These are phyloP conservation scores for Macrophya annulata DNA, from an alignment of 2,888 invertebrate genomes.

Conservation along the genomic window DNA sequence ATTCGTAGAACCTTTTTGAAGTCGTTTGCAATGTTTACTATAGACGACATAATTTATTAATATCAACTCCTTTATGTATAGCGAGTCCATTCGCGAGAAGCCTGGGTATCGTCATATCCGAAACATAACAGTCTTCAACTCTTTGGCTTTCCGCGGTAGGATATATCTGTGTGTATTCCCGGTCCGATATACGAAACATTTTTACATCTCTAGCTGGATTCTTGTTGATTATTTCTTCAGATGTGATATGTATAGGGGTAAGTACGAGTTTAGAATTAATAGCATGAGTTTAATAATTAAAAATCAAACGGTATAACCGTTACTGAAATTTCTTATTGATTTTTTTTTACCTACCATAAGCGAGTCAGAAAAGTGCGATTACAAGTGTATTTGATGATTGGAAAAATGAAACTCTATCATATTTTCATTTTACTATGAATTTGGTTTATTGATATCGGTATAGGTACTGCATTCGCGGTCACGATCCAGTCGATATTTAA, in stretches of 20 bases:
- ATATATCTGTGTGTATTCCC: background rate
- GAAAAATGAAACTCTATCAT: background rate
- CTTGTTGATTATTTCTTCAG: conserved; percentile 11
- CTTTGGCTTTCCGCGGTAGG: background rate
- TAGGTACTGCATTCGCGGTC: conserved; percentile 20
- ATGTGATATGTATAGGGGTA: background rate
- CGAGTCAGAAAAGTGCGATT: background rate
- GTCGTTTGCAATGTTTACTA: conserved; percentile 71
- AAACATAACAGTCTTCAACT: conserved; percentile 60
- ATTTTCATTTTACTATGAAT: conserved; percentile 3
- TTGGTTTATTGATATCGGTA: background rate
- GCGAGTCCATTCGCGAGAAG: conserved; percentile 65
- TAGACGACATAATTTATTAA: conserved; percentile 75
- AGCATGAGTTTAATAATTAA: background rate
- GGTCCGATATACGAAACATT: background rate
- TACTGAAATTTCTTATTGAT: background rate
- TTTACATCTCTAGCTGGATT: conserved; percentile 18
- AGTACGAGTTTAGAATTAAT: conserved; percentile 27
- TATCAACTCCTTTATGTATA: conserved; percentile 64
- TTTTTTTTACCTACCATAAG: background rate
- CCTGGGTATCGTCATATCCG: conserved; percentile 75
- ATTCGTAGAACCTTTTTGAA: conserved; percentile 77
- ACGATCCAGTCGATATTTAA: conserved; percentile 24
- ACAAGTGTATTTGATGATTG: background rate
- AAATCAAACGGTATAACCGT: background rate